These are phyloP conservation scores for Odontocerum albicorne DNA, from an alignment of 2,888 invertebrate species.

Conservation along the genomic window DNA sequence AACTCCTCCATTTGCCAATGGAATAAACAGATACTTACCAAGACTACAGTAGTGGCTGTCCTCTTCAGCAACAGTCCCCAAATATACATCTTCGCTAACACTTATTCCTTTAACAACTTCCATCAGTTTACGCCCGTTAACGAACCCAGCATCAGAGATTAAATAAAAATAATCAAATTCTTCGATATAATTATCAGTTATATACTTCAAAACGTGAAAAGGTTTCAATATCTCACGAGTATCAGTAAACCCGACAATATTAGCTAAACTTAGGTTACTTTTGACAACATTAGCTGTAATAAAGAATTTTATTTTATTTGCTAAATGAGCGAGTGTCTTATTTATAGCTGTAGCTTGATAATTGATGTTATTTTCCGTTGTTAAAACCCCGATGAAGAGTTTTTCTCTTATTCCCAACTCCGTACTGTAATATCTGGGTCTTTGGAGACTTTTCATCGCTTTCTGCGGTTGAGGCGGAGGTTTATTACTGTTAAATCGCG, in stretches of 20 bases:
- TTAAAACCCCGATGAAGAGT: conserved; percentile 83
- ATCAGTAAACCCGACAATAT: conserved; percentile 87
- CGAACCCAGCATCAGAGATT: conserved; percentile 80
- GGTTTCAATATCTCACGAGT: conserved; percentile 74
- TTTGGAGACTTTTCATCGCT: conserved; percentile 51
- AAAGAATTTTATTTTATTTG: conserved; percentile 83
- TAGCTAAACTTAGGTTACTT: conserved; percentile 60
- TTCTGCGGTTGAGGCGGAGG: conserved; percentile 29
- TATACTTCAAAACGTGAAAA: conserved; percentile 86
- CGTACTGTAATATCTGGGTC: conserved; percentile 92
- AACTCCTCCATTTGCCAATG: not conserved
- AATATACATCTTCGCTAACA: conserved; percentile 81
- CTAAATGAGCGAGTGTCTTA: conserved; percentile 80
- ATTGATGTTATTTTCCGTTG: conserved; percentile 71
- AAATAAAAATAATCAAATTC: conserved; percentile 93
- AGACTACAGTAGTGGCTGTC: conserved; percentile 69
- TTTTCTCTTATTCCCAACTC: conserved; percentile 92
- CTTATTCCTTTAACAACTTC: conserved; percentile 76
- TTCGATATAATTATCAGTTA: conserved; percentile 85
- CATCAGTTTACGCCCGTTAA: conserved; percentile 76
- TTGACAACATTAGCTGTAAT: conserved; percentile 61
- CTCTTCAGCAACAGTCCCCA: conserved; percentile 67
- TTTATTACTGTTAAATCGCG: conserved; percentile 39
- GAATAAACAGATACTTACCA: conserved; percentile 50
- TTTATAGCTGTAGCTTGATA: conserved; percentile 83